Evolutionary conservation across 1,140 invertebrate genomes (phyloP).

Genomic region (Adelges cooleyi): DNA sequence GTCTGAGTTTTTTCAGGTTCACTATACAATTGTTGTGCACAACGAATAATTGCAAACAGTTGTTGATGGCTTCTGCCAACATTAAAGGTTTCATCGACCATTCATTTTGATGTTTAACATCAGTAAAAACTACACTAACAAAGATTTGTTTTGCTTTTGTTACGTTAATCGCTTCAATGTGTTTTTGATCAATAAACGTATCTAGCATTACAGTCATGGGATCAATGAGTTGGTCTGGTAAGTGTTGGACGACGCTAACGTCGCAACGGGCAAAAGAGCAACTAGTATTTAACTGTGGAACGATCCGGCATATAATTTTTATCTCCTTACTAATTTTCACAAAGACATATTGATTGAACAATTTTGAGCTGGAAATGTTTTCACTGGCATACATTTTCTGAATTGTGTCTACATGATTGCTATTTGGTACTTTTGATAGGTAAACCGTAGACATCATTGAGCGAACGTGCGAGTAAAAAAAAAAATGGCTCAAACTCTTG

Average conservation of each 20-base stretch:
- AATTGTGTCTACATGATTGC: neutral
- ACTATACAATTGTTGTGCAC: slow-evolving; percentile 7
- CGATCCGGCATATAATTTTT: neutral
- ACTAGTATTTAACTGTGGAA: neutral
- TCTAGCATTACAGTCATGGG: neutral
- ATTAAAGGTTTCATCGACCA: neutral
- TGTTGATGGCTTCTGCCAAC: neutral
- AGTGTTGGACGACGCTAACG: neutral
- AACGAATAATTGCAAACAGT: neutral
- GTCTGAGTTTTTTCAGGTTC: neutral
- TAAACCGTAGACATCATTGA: neutral
- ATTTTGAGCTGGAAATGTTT: neutral
- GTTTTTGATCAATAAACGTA: neutral
- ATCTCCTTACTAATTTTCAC: neutral
- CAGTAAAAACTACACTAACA: slow-evolving; percentile 10
- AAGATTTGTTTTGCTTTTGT: neutral
- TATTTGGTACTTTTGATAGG: neutral
- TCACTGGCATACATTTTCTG: neutral
- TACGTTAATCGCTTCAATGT: neutral
- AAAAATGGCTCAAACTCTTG: too few species aligned
- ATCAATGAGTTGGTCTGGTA: neutral
- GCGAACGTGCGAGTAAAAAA: too few species aligned
- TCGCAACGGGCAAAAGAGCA: slow-evolving; percentile 1
- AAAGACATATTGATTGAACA: neutral
- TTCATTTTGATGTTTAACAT: neutral